phyloP scores from a whole-genome alignment of 2,797 vertebrate species.

The Delichon dasypus region DNA sequence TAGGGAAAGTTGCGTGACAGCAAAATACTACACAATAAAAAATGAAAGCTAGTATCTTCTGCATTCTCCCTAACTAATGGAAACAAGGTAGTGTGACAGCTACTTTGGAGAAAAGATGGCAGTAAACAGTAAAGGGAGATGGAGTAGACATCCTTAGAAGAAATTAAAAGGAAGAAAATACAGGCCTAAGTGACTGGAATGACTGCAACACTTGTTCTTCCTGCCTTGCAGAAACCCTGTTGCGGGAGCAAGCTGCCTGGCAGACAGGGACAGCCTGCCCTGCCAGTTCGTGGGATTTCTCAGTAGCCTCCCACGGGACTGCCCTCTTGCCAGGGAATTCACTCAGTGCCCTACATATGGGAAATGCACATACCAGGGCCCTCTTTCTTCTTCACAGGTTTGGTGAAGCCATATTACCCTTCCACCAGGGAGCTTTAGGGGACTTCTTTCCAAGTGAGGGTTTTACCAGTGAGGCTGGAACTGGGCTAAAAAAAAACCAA shows the following conservation, averaged over 20 bases:
- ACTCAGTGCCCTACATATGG: fast-evolving
- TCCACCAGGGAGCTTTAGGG: not conserved
- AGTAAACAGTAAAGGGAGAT: not conserved
- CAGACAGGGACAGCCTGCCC: not conserved
- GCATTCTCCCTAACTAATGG: not conserved
- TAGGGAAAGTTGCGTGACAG: not conserved
- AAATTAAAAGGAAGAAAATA: not conserved
- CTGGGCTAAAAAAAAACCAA: not conserved
- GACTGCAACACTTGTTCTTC: not conserved
- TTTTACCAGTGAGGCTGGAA: not conserved
- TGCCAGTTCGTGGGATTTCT: not conserved
- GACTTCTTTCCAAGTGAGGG: not conserved
- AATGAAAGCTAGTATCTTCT: not conserved
- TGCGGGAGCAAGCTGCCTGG: not conserved
- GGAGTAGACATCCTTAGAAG: not conserved
- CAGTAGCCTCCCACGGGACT: not conserved
- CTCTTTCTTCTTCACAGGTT: not conserved
- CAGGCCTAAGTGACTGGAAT: not conserved
- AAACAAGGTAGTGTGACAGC: not conserved
- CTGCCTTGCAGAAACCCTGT: not conserved
- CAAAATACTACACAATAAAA: not conserved
- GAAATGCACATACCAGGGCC: not conserved
- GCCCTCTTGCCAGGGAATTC: not conserved
- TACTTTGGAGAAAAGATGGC: not conserved
- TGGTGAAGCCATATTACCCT: fast-evolving